phyloP scores from a whole-genome alignment of 2,113 vertebrate genomes.

The Empidonax alnorum region DNA sequence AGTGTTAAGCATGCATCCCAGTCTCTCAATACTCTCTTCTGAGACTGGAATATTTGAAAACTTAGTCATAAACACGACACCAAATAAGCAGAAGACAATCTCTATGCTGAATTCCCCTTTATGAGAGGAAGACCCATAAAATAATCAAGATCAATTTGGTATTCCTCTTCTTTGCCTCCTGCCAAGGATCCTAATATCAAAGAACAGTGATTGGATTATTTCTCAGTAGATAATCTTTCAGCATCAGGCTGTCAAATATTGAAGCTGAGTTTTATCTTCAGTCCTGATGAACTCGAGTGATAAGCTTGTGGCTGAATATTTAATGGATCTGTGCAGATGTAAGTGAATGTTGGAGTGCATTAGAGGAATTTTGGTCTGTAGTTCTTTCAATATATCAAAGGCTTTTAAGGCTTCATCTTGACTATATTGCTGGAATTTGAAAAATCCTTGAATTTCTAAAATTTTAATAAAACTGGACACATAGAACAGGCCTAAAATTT shows the following conservation, averaged over 20 bases:
- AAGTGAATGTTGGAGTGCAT: background rate
- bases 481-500: background rate
- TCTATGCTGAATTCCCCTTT: background rate
- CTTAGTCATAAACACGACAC: background rate
- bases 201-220: slow-evolving; percentile 38
- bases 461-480: background rate
- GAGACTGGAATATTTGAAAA: background rate
- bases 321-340: slow-evolving; percentile 6
- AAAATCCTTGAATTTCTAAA: background rate
- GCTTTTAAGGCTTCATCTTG: background rate
- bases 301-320: slow-evolving; percentile 45
- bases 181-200: slow-evolving; percentile 11
- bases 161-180: slow-evolving; percentile 17
- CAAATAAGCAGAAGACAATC: background rate
- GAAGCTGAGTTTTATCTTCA: slow-evolving; percentile 38
- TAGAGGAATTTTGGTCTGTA: background rate
- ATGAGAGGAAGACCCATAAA: background rate
- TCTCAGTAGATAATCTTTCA: slow-evolving; percentile 22
- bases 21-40: background rate
- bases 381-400: background rate
- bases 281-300: background rate
- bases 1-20: background rate
- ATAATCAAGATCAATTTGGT: background rate
- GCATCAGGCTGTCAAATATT: slow-evolving; percentile 26
- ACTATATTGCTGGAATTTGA: background rate